Conservation (phyloP, 30 jellyfish, hydroid and myxozoan genomes). For the Morbakka virulenta region DNA sequence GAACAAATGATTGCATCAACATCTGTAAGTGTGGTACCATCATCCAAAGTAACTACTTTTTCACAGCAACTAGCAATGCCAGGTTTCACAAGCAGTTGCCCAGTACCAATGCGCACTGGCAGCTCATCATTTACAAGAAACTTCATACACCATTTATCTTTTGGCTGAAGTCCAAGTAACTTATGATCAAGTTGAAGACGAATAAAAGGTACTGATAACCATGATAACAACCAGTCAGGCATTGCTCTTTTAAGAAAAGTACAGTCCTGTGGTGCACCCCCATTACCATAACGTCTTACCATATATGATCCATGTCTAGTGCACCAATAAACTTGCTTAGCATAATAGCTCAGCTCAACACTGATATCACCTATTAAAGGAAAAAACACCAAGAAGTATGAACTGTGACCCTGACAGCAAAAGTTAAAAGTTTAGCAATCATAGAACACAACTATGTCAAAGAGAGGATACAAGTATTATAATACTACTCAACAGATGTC, state of each 20-base stretch:
- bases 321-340: constrained; percentile 28
- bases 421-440: neutral
- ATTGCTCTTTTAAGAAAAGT: constrained; percentile 6
- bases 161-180: constrained; percentile 47
- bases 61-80: constrained; percentile 3
- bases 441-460: no score
- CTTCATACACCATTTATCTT: neutral
- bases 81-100: constrained; percentile 30
- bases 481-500: no score
- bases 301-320: constrained; percentile 54
- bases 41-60: constrained; percentile 28
- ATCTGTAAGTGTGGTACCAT: constrained; percentile 51
- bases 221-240: constrained; percentile 5
- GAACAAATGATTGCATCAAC: constrained; percentile 63
- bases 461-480: neutral
- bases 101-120: constrained; percentile 53
- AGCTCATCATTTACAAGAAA: constrained; percentile 59
- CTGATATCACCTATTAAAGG: constrained; percentile 54
- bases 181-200: constrained; percentile 17
- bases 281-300: constrained; percentile 7
- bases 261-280: constrained; percentile 62
- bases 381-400: neutral
- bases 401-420: neutral
- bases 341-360: constrained; percentile 64
- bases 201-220: neutral